Evolutionary conservation across 2,888 invertebrate genomes (phyloP).

Genomic region (Pheosia gnoma): DNA sequence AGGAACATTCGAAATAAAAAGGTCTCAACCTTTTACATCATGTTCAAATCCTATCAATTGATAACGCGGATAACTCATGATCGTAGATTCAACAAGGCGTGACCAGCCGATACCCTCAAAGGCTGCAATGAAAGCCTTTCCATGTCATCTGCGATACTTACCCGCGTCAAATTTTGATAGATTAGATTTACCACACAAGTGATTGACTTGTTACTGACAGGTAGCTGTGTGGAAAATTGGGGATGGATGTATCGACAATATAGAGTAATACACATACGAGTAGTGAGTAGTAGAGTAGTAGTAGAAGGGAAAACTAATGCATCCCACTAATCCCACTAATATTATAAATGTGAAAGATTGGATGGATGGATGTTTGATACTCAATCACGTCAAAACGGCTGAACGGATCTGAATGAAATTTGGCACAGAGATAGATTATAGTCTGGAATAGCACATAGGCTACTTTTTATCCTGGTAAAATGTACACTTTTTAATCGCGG

Average conservation of each 20-base stretch:
- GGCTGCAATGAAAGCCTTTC: slow-evolving; percentile 67
- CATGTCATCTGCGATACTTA: slow-evolving; percentile 67
- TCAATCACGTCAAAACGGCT: too few relatives aligned
- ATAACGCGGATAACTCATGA: background rate
- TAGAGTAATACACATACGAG: slow-evolving; percentile 12
- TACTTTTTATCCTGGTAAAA: too few relatives aligned
- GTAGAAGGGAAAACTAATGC: too few relatives aligned
- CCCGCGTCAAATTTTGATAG: slow-evolving; percentile 78
- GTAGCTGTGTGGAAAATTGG: slow-evolving; percentile 12
- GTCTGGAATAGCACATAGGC: too few relatives aligned
- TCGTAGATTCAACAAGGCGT: slow-evolving; percentile 16
- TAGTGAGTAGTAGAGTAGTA: too few relatives aligned
- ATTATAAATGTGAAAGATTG: too few relatives aligned
- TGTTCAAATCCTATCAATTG: background rate
- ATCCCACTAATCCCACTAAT: too few relatives aligned
- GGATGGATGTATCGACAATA: background rate
- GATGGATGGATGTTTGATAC: too few relatives aligned
- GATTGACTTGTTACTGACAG: slow-evolving; percentile 58
- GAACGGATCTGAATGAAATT: too few relatives aligned
- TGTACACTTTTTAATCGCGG: too few relatives aligned
- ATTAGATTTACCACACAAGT: slow-evolving; percentile 63
- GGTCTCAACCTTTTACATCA: background rate
- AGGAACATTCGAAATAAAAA: too few relatives aligned
- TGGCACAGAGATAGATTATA: too few relatives aligned
- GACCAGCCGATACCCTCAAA: slow-evolving; percentile 19